Evolutionary conservation across 2,113 vertebrate genomes (phyloP), one percentile per base, ranked within the genome.

Genomic region (Cyanistes caeruleus): DNA sequence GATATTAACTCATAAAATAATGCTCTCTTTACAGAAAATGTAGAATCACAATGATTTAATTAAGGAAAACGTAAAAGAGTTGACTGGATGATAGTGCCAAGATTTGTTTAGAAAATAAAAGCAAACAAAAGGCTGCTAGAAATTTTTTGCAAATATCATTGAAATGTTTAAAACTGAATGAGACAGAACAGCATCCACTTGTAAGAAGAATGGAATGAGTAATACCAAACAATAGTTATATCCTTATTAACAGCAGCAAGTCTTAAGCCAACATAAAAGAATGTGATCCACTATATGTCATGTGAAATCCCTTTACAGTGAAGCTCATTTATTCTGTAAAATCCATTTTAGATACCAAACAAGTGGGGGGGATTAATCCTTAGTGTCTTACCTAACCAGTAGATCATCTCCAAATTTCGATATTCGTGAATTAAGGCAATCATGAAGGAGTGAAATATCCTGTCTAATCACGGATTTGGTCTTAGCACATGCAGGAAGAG

Each of bases 401-500:
- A 98, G 97, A 92, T 98, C 98, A 96, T 98, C 98, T 97, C 98
- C 98, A 97, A 98, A 98, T 97, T 98, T 99, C 95, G 97, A 97
- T 92, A 98, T 97, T 91, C 97, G 98, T 91, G 98, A 98, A 77
- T 98, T 97, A 95, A 98, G 97, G 97, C 97, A 98, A 93, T 98
- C 98, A 93, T 95, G 98, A 94, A 93, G 96, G 90, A 97, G 91
- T 97, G 98, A 92, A 96, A 97, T 88, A 91, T 98, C 97, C 96
- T 98, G 98, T 97, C 98, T 98, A 97, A 97, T 96, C 96, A 98
- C 87, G 37, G 97, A 89, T 97, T 97, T 98, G 97, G 94, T 98
- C 98, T 99, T 99, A 98, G 98, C 94, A 97, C 98, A 98, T 98
- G 98, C 98, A 97, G 99, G 98, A 97, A 99, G 98, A 97, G 98